Conservation (phyloP, 2,113 vertebrate genomes). For the Gadus macrocephalus region DNA sequence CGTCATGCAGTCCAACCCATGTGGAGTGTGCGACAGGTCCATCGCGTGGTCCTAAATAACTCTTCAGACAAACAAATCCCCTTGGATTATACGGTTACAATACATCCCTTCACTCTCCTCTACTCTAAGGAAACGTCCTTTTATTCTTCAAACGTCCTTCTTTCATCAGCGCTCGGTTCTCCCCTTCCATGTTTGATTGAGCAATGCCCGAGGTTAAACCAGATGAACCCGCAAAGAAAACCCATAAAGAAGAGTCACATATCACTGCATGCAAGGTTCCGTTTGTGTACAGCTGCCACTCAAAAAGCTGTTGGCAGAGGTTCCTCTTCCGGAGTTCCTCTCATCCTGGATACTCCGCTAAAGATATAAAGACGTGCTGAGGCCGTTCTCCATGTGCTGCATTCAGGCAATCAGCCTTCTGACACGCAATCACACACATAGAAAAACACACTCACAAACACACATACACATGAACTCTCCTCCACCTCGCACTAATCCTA, state of each 20-base stretch:
- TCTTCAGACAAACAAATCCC: slow-evolving; percentile 10
- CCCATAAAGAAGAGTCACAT: slow-evolving; percentile 54
- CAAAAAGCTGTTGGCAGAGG: slow-evolving; percentile 28
- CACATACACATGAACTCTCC: slow-evolving; percentile 36
- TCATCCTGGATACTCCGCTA: no score
- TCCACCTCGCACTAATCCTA: slow-evolving; percentile 33
- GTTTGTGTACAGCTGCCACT: slow-evolving; percentile 41
- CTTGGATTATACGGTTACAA: background rate
- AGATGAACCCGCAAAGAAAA: background rate
- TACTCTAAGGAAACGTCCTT: slow-evolving; percentile 11
- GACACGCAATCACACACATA: no score
- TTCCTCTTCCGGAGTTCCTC: slow-evolving; percentile 17
- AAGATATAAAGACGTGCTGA: no score
- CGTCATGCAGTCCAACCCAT: slow-evolving; percentile 64
- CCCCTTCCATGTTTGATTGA: slow-evolving; percentile 7
- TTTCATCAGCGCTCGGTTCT: background rate
- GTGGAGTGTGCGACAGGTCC: slow-evolving; percentile 52
- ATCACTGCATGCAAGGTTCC: slow-evolving; percentile 53
- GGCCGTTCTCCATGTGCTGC: no score
- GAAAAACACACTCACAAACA: no score
- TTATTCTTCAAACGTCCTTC: slow-evolving; percentile 6
- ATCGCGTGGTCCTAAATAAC: slow-evolving; percentile 17
- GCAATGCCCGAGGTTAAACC: slow-evolving; percentile 35
- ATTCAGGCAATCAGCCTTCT: no score
- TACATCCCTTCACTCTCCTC: slow-evolving; percentile 15